Evolutionary conservation across 2,888 invertebrate species (phyloP).

Genomic region (Cryptosula pallasiana): DNA sequence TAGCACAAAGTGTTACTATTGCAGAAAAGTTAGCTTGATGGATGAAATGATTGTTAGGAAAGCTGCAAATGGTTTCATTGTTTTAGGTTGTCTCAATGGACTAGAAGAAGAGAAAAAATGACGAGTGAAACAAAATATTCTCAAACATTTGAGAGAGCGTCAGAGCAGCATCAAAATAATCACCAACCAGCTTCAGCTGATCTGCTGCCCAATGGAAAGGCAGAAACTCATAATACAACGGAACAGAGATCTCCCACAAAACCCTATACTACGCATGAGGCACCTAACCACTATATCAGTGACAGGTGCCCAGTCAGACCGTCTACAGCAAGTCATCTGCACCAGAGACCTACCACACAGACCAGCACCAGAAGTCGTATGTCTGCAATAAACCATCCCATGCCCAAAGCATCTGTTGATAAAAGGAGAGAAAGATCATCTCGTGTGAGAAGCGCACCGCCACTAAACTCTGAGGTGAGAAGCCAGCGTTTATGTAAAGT

Average conservation of each 20-base stretch:
- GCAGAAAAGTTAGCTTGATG: too few species aligned
- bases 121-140: background rate
- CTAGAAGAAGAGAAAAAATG: background rate
- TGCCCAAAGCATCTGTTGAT: background rate
- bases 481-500: background rate
- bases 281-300: too few species aligned
- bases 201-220: too few species aligned
- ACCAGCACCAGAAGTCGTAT: background rate
- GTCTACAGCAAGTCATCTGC: background rate
- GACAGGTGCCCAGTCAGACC: too few species aligned
- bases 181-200: too few species aligned
- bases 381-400: background rate
- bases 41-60: background rate
- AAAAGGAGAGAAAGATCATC: conserved; percentile 3
- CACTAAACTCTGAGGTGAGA: conserved; percentile 10
- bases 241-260: too few species aligned
- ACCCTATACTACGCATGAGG: too few species aligned
- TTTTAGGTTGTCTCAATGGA: background rate
- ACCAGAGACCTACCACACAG: background rate
- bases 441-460: background rate
- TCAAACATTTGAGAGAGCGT: too few species aligned
- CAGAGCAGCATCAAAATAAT: too few species aligned
- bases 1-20: too few species aligned
- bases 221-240: too few species aligned
- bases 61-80: background rate